Evolutionary conservation across 2,797 vertebrate genomes (phyloP).

Genomic region (Gadopsis bispinosus): DNA sequence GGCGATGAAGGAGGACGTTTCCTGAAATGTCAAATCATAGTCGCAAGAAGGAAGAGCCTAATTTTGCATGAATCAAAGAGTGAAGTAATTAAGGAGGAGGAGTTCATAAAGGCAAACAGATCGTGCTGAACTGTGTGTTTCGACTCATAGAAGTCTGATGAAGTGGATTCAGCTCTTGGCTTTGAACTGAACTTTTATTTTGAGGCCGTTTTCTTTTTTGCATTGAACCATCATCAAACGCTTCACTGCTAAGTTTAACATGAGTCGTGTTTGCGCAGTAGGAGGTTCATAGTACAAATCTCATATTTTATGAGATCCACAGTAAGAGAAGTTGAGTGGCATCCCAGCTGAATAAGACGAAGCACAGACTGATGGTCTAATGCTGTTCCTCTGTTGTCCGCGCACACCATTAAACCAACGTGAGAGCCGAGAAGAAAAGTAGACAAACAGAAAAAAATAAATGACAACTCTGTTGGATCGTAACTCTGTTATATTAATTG

Average conservation of each 20-base stretch:
- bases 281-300: background rate
- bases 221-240: slow-evolving; percentile 25
- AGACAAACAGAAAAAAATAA: background rate
- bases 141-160: background rate
- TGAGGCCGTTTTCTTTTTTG: background rate
- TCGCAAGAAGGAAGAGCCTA: background rate
- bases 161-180: background rate
- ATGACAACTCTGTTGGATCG: background rate
- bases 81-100: slow-evolving; percentile 6
- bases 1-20: slow-evolving; percentile 27
- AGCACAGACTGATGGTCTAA: background rate
- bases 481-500: background rate
- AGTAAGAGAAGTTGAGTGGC: background rate
- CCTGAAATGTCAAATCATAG: slow-evolving; percentile 55
- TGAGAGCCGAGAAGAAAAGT: background rate
- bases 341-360: background rate
- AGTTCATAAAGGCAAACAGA: slow-evolving; percentile 13
- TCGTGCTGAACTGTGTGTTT: background rate
- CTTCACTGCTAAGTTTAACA: background rate
- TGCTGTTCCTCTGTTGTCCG: slow-evolving; percentile 1
- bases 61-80: slow-evolving; percentile 10
- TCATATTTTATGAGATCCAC: background rate
- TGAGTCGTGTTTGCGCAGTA: background rate
- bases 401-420: background rate
- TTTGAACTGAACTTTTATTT: slow-evolving; percentile 8